A percentile compares a stretch with the other conserved stretches of the same genome.
Conservation (phyloP, 2,888 invertebrate genomes). For the Patella ulyssiponensis region DNA sequence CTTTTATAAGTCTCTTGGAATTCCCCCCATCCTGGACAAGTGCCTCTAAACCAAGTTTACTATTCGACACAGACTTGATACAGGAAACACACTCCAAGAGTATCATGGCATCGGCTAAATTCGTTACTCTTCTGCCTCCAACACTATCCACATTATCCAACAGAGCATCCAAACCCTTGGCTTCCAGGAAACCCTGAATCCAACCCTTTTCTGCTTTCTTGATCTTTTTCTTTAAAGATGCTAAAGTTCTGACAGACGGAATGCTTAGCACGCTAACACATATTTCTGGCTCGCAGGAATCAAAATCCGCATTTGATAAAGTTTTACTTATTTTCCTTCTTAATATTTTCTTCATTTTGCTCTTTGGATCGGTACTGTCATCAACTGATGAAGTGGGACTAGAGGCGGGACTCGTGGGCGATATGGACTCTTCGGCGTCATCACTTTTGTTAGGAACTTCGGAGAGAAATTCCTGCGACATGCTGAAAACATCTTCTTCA, state of each 20-base stretch:
- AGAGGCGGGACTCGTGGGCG: not conserved
- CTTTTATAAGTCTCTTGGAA: constrained; percentile 89
- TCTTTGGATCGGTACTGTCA: not conserved
- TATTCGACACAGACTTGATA: constrained; percentile 80
- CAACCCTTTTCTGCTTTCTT: constrained; percentile 56
- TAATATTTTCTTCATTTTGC: constrained; percentile 33
- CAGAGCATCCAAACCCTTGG: constrained; percentile 58
- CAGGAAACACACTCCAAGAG: constrained; percentile 69
- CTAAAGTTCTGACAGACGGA: constrained; percentile 54
- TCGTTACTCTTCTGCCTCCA: constrained; percentile 59
- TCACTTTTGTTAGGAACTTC: not conserved
- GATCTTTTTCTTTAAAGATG: constrained; percentile 63
- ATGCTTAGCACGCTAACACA: constrained; percentile 53
- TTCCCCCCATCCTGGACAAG: constrained; percentile 95
- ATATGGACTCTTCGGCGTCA: not conserved
- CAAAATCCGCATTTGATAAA: constrained; percentile 53
- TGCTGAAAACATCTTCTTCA: not conserved
- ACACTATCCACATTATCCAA: constrained; percentile 63
- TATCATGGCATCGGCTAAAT: constrained; percentile 65
- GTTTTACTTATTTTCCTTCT: constrained; percentile 48
- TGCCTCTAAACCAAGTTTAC: constrained; percentile 92
- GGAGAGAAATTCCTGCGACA: not conserved
- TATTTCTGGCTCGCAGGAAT: constrained; percentile 58
- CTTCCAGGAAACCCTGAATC: constrained; percentile 67
- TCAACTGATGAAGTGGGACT: not conserved